Conservation (phyloP, 2,113 vertebrate genomes). For the Oceanodroma tethys region DNA sequence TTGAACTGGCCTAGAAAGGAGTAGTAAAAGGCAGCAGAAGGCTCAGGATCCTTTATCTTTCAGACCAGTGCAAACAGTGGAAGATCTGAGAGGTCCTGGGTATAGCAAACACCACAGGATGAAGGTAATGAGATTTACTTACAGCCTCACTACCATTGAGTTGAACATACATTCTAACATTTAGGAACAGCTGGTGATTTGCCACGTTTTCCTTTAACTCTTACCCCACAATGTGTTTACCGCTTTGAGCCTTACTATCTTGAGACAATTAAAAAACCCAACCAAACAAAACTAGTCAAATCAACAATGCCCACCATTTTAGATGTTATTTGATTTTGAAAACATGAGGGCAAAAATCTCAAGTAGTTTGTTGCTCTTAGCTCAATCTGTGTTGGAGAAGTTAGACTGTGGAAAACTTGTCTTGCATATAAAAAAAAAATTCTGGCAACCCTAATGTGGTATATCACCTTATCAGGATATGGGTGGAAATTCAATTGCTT, state of each 20-base stretch:
- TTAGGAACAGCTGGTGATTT: not conserved
- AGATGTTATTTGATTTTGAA: not conserved
- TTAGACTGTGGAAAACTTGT: not conserved
- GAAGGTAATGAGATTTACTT: not conserved
- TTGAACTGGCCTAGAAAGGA: not conserved
- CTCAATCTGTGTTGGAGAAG: not conserved
- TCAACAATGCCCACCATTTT: not conserved
- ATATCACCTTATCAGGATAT: conserved; percentile 10
- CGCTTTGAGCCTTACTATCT: not conserved
- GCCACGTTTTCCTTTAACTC: not conserved
- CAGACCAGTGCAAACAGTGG: not conserved
- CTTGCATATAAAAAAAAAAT: not conserved
- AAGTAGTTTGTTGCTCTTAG: not conserved
- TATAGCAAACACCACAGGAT: not conserved
- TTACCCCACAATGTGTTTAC: not conserved
- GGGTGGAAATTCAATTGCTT: conserved; percentile 31
- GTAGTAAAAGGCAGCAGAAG: not conserved
- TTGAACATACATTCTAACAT: not conserved
- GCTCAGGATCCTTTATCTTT: not conserved
- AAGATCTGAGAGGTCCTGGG: not conserved
- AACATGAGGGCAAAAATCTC: not conserved
- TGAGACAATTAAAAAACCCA: not conserved
- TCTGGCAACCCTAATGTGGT: not conserved
- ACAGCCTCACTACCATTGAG: not conserved
- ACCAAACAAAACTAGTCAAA: not conserved